Conservation (phyloP, 1,140 invertebrate genomes). For the Penaeus vannamei region DNA sequence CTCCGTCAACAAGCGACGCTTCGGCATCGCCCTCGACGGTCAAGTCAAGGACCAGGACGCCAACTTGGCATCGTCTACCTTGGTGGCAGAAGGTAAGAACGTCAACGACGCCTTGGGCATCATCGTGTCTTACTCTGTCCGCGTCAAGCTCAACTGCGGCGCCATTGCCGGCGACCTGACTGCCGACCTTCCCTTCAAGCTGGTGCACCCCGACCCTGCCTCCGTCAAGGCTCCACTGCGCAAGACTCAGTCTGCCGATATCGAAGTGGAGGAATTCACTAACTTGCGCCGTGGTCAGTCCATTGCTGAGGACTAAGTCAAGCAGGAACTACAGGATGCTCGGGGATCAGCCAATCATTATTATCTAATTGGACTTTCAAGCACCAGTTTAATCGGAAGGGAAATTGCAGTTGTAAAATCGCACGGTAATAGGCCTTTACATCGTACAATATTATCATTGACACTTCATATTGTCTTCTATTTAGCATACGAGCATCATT, state of each 20-base stretch:
- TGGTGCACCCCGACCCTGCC: conserved; percentile 79
- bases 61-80: conserved; percentile 90
- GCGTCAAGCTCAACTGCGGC: conserved; percentile 90
- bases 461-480: too few species aligned
- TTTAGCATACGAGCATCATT: too few species aligned
- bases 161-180: conserved; percentile 89
- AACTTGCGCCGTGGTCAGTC: conserved; percentile 77
- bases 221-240: conserved; percentile 73
- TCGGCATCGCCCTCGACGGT: conserved; percentile 88
- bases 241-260: conserved; percentile 84
- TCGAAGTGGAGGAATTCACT: conserved; percentile 86
- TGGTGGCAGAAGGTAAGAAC: conserved; percentile 85
- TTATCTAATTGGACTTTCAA: too few species aligned
- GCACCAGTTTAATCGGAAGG: neutral
- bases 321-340: neutral
- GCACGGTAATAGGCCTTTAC: too few species aligned
- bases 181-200: conserved; percentile 92
- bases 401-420: too few species aligned
- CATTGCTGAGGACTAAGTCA: conserved; percentile 54
- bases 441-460: too few species aligned
- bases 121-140: conserved; percentile 89
- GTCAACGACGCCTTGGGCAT: conserved; percentile 90
- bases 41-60: conserved; percentile 92
- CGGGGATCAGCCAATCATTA: neutral
- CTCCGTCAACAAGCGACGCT: conserved; percentile 83